Percentiles rank a stretch among this genome's conserved stretches.
Conservation (phyloP, 2,113 vertebrate species). For the Calidris pugnax region DNA sequence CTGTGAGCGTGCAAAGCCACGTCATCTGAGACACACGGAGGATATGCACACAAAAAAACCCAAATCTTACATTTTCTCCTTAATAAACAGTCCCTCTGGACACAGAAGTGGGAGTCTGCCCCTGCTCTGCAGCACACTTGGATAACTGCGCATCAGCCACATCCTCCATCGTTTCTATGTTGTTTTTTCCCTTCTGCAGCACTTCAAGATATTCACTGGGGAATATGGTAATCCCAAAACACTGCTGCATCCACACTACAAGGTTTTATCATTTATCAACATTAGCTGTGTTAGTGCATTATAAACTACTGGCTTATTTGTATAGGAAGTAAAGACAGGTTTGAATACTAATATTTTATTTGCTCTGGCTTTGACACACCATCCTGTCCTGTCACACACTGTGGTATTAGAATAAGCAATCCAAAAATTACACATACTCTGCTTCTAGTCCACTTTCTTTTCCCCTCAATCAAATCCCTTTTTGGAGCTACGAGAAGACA, state of each 20-base stretch:
- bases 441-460: not conserved
- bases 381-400: not conserved
- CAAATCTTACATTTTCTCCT: not conserved
- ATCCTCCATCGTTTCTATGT: not conserved
- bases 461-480: not conserved
- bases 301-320: not conserved
- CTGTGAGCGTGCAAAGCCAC: not conserved
- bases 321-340: not conserved
- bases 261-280: not conserved
- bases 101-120: not conserved
- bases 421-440: not conserved
- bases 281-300: not conserved
- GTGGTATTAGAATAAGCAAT: not conserved
- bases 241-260: not conserved
- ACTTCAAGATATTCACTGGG: not conserved
- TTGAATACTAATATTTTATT: not conserved
- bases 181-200: not conserved
- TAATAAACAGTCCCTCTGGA: not conserved
- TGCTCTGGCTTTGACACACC: not conserved
- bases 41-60: not conserved
- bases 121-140: not conserved
- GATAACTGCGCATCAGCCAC: not conserved
- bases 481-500: not conserved
- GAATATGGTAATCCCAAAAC: not conserved
- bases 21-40: not conserved